A percentile compares a stretch with the other conserved stretches of the same genome.
Conservation (phyloP, 1,140 invertebrate genomes). For the Caenorhabditis latens region DNA sequence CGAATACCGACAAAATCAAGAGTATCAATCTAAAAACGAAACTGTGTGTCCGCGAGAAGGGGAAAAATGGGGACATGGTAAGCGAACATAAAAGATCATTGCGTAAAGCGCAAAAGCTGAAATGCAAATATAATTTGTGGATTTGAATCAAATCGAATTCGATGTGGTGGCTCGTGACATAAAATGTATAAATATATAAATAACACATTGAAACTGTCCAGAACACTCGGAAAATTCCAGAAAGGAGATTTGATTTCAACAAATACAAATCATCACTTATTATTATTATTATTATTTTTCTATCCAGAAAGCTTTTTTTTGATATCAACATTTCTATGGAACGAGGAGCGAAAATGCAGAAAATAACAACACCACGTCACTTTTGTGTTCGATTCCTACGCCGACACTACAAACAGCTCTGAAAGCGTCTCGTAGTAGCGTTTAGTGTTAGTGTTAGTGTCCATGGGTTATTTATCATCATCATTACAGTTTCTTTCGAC, state of each 20-base stretch:
- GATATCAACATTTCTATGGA: slow-evolving; percentile 35
- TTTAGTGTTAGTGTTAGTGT: slow-evolving; percentile 21
- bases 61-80: neutral
- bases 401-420: neutral
- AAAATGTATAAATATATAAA: neutral
- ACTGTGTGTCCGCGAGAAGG: neutral
- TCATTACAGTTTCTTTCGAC: slow-evolving; percentile 44
- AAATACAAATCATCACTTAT: neutral
- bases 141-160: slow-evolving; percentile 23
- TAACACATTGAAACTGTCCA: neutral
- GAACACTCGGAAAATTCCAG: neutral
- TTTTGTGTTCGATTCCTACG: neutral
- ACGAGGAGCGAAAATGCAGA: neutral
- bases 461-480: slow-evolving; percentile 52
- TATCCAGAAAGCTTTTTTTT: slow-evolving; percentile 21
- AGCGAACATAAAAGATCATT: slow-evolving; percentile 42
- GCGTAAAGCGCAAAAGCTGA: slow-evolving; percentile 6
- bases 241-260: neutral
- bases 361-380: slow-evolving; percentile 50
- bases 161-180: slow-evolving; percentile 4
- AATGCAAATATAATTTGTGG: slow-evolving; percentile 47
- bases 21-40: slow-evolving; percentile 5
- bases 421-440: slow-evolving; percentile 37
- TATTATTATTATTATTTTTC: neutral
- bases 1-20: neutral